Conservation (phyloP, 2,888 invertebrate species). For the Pegoplata infirma region DNA sequence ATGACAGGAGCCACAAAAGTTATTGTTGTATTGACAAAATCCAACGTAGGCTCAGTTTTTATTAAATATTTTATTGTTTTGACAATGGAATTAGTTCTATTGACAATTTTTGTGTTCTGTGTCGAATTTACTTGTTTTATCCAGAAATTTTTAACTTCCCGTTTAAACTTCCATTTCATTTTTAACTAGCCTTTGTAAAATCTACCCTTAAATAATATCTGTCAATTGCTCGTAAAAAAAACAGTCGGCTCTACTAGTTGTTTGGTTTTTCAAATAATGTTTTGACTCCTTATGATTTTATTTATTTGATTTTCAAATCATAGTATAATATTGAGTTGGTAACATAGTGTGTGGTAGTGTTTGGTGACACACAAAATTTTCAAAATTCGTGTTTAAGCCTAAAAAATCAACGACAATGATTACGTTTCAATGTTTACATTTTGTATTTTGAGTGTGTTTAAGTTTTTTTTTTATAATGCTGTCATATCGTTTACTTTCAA, state of each 20-base stretch:
- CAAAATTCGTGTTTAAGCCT: slow-evolving; percentile 39
- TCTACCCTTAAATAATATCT: too few relatives aligned
- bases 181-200: neutral
- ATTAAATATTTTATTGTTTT: too few relatives aligned
- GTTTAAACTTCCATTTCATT: neutral
- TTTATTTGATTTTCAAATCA: neutral
- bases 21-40: too few relatives aligned
- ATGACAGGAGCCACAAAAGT: too few relatives aligned
- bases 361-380: slow-evolving; percentile 48
- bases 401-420: slow-evolving; percentile 49
- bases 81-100: too few relatives aligned
- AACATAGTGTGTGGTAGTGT: slow-evolving; percentile 1
- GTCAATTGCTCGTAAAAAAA: too few relatives aligned
- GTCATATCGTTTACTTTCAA: slow-evolving; percentile 33
- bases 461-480: too few relatives aligned
- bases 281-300: neutral
- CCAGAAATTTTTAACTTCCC: too few relatives aligned
- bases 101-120: too few relatives aligned
- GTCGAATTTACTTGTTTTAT: too few relatives aligned
- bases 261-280: neutral
- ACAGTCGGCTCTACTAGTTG: neutral
- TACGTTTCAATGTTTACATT: slow-evolving; percentile 29
- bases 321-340: neutral
- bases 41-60: too few relatives aligned
- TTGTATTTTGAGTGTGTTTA: neutral